Conservation (phyloP, 1,140 invertebrate genomes). For the Neoseiulus cucumeris region DNA sequence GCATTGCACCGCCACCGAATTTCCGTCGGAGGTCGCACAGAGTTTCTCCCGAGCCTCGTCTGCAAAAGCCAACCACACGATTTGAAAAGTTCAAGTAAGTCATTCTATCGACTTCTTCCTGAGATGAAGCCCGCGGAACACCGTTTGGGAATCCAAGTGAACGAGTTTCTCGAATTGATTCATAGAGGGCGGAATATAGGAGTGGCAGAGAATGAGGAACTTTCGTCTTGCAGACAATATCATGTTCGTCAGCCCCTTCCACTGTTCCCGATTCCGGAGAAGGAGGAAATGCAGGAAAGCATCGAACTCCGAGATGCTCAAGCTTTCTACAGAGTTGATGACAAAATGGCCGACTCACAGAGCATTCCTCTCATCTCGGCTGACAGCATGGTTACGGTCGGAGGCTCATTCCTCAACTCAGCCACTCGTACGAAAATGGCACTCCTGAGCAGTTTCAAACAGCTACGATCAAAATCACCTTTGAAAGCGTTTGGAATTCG, state of each 20-base stretch:
- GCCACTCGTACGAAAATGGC: slow-evolving; percentile 5
- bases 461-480: background rate
- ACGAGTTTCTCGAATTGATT: too few relatives aligned
- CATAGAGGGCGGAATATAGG: too few relatives aligned
- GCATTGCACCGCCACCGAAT: background rate
- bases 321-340: slow-evolving; percentile 2
- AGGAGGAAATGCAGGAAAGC: background rate
- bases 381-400: background rate
- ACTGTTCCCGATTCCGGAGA: background rate
- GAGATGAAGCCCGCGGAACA: background rate
- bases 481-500: slow-evolving; percentile 2
- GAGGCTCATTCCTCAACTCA: background rate
- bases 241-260: background rate
- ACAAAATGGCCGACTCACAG: slow-evolving; percentile 1
- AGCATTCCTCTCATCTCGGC: slow-evolving; percentile 5
- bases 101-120: too few relatives aligned
- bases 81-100: slow-evolving; percentile 9
- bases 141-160: background rate
- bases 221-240: background rate
- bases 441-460: background rate
- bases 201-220: too few relatives aligned
- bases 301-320: background rate
- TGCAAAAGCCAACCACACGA: background rate
- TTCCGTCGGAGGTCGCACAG: slow-evolving; percentile 7
- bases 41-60: background rate